Percentiles rank a stretch among this genome's conserved stretches.
Conservation (phyloP, 2,113 vertebrate genomes). For the Carassius carassius region DNA sequence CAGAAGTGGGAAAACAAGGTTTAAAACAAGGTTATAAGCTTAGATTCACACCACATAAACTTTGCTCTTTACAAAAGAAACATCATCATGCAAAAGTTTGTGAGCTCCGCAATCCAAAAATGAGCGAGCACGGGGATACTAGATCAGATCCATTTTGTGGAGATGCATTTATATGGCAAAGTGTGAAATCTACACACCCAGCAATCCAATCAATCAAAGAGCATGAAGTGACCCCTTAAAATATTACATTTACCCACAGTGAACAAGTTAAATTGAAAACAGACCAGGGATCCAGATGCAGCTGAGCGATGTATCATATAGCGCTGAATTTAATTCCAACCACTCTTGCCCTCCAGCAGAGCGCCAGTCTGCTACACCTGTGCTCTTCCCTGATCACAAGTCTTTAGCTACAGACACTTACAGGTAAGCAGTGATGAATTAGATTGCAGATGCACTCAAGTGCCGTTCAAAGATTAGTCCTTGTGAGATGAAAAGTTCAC, state of each 20-base stretch:
- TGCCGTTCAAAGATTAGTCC: conserved; percentile 35
- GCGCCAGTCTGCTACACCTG: conserved; percentile 2
- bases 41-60: not conserved
- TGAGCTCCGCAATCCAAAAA: not conserved
- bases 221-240: conserved; percentile 1
- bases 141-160: not conserved
- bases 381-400: conserved; percentile 7
- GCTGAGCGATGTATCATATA: not conserved
- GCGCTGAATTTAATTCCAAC: not conserved
- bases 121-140: not conserved
- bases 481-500: conserved; percentile 44
- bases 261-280: conserved; percentile 17
- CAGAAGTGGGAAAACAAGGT: no score
- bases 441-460: conserved; percentile 37
- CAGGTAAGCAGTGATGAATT: conserved; percentile 32
- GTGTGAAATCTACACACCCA: not conserved
- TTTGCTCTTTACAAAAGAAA: not conserved
- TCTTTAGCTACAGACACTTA: not conserved
- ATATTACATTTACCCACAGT: not conserved
- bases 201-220: not conserved
- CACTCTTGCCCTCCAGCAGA: not conserved
- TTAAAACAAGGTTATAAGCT: not conserved
- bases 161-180: not conserved
- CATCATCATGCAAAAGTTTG: not conserved
- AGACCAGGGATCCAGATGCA: not conserved